Base-by-base conservation (phyloP, 2,888 invertebrate species). In the Drosophila meridiana region DNA sequence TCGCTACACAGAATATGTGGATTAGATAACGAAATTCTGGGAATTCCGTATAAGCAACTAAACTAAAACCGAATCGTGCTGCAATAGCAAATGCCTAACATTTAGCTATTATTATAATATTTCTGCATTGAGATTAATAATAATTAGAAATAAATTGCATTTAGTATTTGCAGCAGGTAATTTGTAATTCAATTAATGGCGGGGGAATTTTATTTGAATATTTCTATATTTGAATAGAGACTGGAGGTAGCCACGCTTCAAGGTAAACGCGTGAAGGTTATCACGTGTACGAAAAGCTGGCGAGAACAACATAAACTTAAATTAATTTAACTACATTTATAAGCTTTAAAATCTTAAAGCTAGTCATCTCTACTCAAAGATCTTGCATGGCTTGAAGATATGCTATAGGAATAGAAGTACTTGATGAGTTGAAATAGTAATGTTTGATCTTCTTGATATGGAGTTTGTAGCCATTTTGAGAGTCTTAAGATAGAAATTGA, bases 201-300 rank as follows among this genome's bases (percentile, higher is more conserved):
- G 56, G 13, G 40, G 62, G 6, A 20, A 26, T 63, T 67, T 20
- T 11, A 9, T 42, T 32, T 30, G 26, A 43, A 52, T 57, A 26
- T 26, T 32, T 38, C 32, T 7, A 14, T 14, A n/a, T 40, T 40
- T n/a, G n/a, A 40, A 55, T 65, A 50, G 62, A 14, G 43, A 14
- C 11, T 20, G 13, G n/a, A 32, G 53, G 9, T 59, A 52, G 56
- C 58, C 69, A 67, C 66, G 69, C 53, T 76, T 30, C 67, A 83
- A 72, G 80, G 77, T 67, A 67, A 83, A 45, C 87, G 55, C 56
- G 80, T 72, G 73, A 69, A 72, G 77, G 64, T 64, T 57, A 64
- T 72, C 68, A 73, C 50, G 40, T 40, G n/a, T n/a, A 14, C 40
- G 7, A n/a, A 40, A 52, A 47, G 60, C 34, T 69, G 34, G 43